phyloP scores from a whole-genome alignment of 2,888 invertebrate species.

The Mythimna pallens region DNA sequence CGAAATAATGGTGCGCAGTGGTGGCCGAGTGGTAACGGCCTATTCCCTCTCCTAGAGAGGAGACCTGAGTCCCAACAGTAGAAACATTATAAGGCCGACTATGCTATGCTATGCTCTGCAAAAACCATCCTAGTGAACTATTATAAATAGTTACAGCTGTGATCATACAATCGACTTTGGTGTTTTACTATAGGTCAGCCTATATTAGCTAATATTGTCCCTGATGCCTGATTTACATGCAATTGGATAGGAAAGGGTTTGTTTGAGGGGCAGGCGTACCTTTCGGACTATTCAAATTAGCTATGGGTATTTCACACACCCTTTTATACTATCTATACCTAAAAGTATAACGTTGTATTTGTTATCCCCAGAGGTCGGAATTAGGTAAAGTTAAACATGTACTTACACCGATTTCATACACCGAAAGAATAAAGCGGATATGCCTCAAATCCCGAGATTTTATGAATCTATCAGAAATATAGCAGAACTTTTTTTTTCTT shows the following conservation, averaged over 20 bases:
- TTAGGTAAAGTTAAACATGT: too few species aligned
- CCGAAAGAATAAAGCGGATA: too few species aligned
- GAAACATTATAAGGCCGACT: too few species aligned
- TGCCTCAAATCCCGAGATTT: too few species aligned
- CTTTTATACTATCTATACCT: background rate
- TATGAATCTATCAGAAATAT: too few species aligned
- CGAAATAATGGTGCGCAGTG: too few species aligned
- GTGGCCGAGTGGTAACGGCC: too few species aligned
- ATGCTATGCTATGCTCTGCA: too few species aligned
- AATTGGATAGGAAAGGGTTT: conserved; percentile 43
- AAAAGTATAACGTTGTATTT: background rate
- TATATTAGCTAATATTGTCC: conserved; percentile 37
- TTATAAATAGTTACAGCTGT: conserved; percentile 10
- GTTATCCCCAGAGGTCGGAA: background rate
- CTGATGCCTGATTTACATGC: conserved; percentile 44
- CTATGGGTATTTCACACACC: conserved; percentile 21
- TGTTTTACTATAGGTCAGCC: conserved; percentile 30
- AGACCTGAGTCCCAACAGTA: too few species aligned
- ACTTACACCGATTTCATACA: too few species aligned
- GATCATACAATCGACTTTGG: conserved; percentile 52
- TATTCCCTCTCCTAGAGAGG: too few species aligned
- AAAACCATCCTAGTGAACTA: background rate
- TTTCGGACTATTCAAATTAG: conserved; percentile 35
- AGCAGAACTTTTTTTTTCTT: too few species aligned
- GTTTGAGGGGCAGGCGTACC: conserved; percentile 26